phyloP scores from a whole-genome alignment of 2,888 invertebrate species.

The Leucania comma region DNA sequence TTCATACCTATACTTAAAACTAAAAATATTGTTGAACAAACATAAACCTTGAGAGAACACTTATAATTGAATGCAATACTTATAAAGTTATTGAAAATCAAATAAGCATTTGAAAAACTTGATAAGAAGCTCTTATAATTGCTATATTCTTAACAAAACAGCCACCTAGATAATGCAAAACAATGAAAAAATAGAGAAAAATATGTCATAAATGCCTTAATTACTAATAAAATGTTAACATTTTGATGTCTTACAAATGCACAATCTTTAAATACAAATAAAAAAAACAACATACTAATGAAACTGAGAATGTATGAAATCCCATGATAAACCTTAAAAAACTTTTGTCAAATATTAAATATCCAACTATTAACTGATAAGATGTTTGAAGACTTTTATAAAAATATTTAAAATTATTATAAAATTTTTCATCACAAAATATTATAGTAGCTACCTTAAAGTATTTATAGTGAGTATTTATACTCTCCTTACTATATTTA shows the following conservation, averaged over 20 bases:
- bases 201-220: constrained; percentile 29
- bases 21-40: constrained; percentile 19
- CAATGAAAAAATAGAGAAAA: constrained; percentile 9
- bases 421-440: constrained; percentile 28
- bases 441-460: constrained; percentile 38
- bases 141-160: constrained; percentile 12
- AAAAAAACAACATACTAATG: neutral
- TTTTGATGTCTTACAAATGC: constrained; percentile 31
- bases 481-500: constrained; percentile 15
- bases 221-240: constrained; percentile 6
- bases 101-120: constrained; percentile 17
- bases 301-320: constrained; percentile 20
- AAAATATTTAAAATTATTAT: constrained; percentile 36
- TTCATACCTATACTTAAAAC: neutral
- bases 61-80: constrained; percentile 7
- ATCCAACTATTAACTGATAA: constrained; percentile 15
- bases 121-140: constrained; percentile 15
- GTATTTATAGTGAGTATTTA: neutral
- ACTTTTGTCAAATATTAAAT: constrained; percentile 13
- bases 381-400: constrained; percentile 23
- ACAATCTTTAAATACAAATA: constrained; percentile 1
- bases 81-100: constrained; percentile 18
- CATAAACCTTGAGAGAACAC: constrained; percentile 6
- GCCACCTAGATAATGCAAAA: constrained; percentile 7
- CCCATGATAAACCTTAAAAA: constrained; percentile 28